These are phyloP conservation scores for Aythya fuligula DNA, from an alignment of 2,797 vertebrate species.

Conservation along the genomic window DNA sequence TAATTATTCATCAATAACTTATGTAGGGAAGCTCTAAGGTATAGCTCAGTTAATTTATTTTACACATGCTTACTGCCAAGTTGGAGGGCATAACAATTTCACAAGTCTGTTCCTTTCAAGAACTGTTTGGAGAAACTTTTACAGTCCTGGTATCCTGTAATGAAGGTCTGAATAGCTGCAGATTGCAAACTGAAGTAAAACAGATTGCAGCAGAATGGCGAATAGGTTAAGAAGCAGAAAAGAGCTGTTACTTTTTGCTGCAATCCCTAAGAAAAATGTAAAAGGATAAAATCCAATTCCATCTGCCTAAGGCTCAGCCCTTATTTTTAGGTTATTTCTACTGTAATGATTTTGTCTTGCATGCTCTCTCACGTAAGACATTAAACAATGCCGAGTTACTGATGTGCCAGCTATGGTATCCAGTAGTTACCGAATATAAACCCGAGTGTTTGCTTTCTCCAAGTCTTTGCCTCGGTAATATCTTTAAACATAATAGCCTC, in stretches of 20 bases:
- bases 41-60: background rate
- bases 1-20: slow-evolving; percentile 7
- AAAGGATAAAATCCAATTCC: background rate
- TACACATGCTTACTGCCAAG: background rate
- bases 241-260: background rate
- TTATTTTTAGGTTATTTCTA: slow-evolving; percentile 74
- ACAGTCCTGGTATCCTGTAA: background rate
- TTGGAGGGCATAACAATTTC: background rate
- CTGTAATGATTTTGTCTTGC: slow-evolving; percentile 68
- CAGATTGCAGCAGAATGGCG: background rate
- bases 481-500: slow-evolving; percentile 61
- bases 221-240: background rate
- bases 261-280: background rate
- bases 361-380: slow-evolving; percentile 50
- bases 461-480: slow-evolving; percentile 50
- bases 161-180: background rate
- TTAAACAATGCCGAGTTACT: slow-evolving; percentile 69
- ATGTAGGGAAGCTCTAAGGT: background rate
- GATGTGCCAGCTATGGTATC: slow-evolving; percentile 68
- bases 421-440: slow-evolving; percentile 75
- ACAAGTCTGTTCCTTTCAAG: slow-evolving; percentile 6
- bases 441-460: slow-evolving; percentile 66
- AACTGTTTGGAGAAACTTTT: background rate
- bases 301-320: background rate
- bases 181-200: background rate